Evolutionary conservation across 92 coral and sea anemone genomes (phyloP).

Genomic region (Epizoanthus illoricatus): DNA sequence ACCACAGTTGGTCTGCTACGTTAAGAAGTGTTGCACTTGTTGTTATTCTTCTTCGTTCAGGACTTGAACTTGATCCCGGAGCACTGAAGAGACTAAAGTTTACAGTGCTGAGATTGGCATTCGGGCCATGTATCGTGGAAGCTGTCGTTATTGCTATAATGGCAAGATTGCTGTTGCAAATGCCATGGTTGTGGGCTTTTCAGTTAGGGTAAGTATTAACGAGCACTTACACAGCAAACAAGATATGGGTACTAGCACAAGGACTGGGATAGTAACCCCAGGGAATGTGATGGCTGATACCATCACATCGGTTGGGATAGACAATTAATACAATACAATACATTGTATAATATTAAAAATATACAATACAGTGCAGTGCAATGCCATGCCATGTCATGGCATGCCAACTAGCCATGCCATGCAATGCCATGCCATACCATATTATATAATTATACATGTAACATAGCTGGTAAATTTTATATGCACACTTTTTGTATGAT

Average conservation of each 20-base stretch:
- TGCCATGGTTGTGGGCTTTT: conserved; percentile 98
- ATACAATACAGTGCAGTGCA: too few relatives aligned
- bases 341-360: too few relatives aligned
- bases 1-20: conserved; percentile 85
- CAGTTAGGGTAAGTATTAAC: conserved; percentile 85
- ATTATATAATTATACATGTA: too few relatives aligned
- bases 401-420: too few relatives aligned
- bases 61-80: conserved; percentile 84
- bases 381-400: too few relatives aligned
- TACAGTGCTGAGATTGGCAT: conserved; percentile 87
- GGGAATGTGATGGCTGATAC: too few relatives aligned
- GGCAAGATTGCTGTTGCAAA: conserved; percentile 70
- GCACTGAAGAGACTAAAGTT: conserved; percentile 85
- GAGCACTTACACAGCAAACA: not conserved
- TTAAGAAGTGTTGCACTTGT: conserved; percentile 89
- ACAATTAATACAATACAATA: too few relatives aligned
- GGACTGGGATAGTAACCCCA: not conserved
- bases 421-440: too few relatives aligned
- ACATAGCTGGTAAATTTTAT: too few relatives aligned
- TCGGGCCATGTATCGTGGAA: conserved; percentile 87
- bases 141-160: conserved; percentile 88
- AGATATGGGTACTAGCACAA: not conserved
- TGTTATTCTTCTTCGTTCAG: conserved; percentile 88
- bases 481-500: too few relatives aligned
- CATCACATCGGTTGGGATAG: too few relatives aligned